phyloP scores from a whole-genome alignment of 2,113 vertebrate species.

The Narcine bancroftii region DNA sequence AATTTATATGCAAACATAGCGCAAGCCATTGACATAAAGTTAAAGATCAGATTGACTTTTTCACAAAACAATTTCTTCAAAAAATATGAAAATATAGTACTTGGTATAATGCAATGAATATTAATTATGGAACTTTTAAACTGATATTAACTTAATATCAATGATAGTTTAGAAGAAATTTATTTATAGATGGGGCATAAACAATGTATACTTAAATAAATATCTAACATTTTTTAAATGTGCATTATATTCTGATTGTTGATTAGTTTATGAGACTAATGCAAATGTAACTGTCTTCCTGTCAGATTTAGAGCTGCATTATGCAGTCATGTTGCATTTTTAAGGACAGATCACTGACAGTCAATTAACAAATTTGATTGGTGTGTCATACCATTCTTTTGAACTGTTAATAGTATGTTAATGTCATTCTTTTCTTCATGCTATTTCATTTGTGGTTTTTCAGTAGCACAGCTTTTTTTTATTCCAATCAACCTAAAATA shows the following conservation, averaged over 20 bases:
- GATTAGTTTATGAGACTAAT: constrained; percentile 98
- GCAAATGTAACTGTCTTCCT: constrained; percentile 98
- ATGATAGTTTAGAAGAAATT: constrained; percentile 5
- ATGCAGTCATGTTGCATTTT: constrained; percentile 96
- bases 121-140: not conserved
- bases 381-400: constrained; percentile 98
- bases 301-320: constrained; percentile 93
- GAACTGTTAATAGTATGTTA: constrained; percentile 99
- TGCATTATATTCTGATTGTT: constrained; percentile 95
- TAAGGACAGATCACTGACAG: constrained; percentile 96
- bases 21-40: not conserved
- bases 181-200: constrained; percentile 13
- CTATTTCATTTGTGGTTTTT: constrained; percentile 75
- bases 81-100: not conserved
- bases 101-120: not conserved
- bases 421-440: constrained; percentile 85
- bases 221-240: constrained; percentile 90
- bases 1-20: constrained; percentile 12
- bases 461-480: constrained; percentile 70
- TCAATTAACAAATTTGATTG: constrained; percentile 99
- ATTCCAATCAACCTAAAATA: constrained; percentile 85
- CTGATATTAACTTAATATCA: constrained; percentile 1
- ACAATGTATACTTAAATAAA: constrained; percentile 90
- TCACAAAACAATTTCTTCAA: not conserved
- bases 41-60: constrained; percentile 21